These are phyloP conservation scores for Glaucidium brasilianum DNA, from an alignment of 2,113 vertebrate species.

Conservation along the genomic window DNA sequence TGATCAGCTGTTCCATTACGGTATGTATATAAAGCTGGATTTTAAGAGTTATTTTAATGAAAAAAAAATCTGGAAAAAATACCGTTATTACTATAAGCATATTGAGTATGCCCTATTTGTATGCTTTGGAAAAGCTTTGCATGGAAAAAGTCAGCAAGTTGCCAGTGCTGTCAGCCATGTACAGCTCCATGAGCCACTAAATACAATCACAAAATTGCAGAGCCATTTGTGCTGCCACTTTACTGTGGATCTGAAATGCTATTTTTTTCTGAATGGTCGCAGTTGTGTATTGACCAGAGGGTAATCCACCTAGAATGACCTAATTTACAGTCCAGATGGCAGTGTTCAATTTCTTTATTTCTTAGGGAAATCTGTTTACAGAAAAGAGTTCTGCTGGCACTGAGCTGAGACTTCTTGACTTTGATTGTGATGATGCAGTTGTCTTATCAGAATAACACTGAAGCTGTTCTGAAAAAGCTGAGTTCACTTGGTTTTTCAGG, in stretches of 20 bases:
- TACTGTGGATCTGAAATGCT: background rate
- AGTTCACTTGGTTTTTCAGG: background rate
- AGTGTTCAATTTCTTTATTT: background rate
- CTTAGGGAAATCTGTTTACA: background rate
- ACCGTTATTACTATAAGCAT: background rate
- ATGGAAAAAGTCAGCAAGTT: background rate
- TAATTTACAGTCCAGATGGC: background rate
- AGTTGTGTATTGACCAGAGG: background rate
- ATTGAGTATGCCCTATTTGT: background rate
- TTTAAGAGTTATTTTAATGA: background rate
- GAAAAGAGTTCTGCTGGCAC: background rate
- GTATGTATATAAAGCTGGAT: conserved; percentile 48
- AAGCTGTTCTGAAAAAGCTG: background rate
- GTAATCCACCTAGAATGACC: background rate
- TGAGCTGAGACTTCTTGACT: background rate
- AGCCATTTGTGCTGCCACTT: background rate
- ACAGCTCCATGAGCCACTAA: background rate
- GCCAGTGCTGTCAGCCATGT: background rate
- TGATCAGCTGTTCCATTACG: conserved; percentile 90
- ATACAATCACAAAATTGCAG: background rate
- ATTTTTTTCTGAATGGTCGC: background rate
- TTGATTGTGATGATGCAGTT: background rate
- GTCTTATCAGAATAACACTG: background rate
- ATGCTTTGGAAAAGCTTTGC: background rate
- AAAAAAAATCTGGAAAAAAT: background rate